A percentile compares a stretch with the other conserved stretches of the same genome.
Evolutionary conservation across 2,888 invertebrate species (phyloP).

Genomic region (Morpho helenor): DNA sequence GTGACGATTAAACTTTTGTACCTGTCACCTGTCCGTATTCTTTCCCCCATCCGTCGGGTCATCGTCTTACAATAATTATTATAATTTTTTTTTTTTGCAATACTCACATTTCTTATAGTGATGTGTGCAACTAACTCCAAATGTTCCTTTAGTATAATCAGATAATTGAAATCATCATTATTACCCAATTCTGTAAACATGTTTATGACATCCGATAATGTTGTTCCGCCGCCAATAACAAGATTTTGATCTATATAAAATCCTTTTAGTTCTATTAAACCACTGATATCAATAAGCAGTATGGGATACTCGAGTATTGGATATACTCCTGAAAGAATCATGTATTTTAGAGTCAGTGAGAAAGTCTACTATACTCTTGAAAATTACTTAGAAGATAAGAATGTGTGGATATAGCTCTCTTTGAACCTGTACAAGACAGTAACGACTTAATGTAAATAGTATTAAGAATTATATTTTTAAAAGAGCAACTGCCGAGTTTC

Average conservation of each 20-base stretch:
- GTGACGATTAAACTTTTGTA: no score
- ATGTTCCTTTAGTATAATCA: constrained; percentile 79
- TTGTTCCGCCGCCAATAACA: constrained; percentile 75
- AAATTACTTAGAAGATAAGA: not conserved
- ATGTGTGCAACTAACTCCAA: constrained; percentile 83
- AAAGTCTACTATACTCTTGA: no score
- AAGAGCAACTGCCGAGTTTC: no score
- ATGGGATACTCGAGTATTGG: constrained; percentile 50
- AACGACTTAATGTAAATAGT: no score
- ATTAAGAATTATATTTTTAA: no score
- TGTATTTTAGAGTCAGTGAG: not conserved
- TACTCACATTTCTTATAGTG: constrained; percentile 84
- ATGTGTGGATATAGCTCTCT: not conserved
- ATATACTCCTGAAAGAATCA: constrained; percentile 50
- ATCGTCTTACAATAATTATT: no score
- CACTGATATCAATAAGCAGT: constrained; percentile 80
- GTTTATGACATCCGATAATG: constrained; percentile 71
- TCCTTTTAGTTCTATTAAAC: constrained; percentile 75
- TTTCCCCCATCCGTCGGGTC: no score
- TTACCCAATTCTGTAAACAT: constrained; percentile 46
- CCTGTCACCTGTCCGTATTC: no score
- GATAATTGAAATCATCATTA: constrained; percentile 73
- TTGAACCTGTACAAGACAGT: not conserved
- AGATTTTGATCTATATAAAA: constrained; percentile 54
- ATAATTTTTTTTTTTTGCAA: no score